Base-by-base conservation (phyloP, 64 coral and sea anemone genomes). In the Montipora foliosa region DNA sequence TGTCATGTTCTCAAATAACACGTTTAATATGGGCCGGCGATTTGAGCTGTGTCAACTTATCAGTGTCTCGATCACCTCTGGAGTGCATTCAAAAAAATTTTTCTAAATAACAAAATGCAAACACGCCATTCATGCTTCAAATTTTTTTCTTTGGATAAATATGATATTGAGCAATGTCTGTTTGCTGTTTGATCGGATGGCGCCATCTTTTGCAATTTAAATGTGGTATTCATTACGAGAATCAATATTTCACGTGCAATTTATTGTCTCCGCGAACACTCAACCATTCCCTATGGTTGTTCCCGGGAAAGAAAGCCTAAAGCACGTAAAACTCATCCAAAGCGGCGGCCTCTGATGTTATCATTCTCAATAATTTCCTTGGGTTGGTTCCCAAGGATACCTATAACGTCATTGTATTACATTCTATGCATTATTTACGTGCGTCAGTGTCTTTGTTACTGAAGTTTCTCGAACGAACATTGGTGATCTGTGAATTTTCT, bases 341-440 rank as follows among this genome's bases (percentile, higher is more conserved):
- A 47, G n/a, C 12, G 7, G 44, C 37, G 61, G 10, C 4, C 61
- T 64, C 4, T 64, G 61, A 14, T 37, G 37, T 37, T 37, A 37
- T 37, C 37, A 55, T 55, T 55, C 52, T 55, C 6, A 7, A 15
- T 58, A 3, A 15, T 82, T 86, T 62, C 82, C 82, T 86, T 44
- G 81, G 82, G 82, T 86, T 86, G 82, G 82, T 86, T 71, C 46
- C 82, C 82, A 47, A 19, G 82, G 82, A 86, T 20, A 71, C 46
- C 2, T 8, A 78, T 86, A 44, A 86, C 82, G 82, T 86, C 62
- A 71, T 71, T 50, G 4, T n/a, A 72, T 17, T 24, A 14, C 44
- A 86, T 86, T 72, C 66, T 86, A 51, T 86, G 46, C 82, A 86
- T 86, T 71, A 86, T 86, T 86, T 86, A 86, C 82, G 3, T 71